Base-by-base conservation (phyloP, 2,797 vertebrate genomes). In the Chaenodraco wilsoni region DNA sequence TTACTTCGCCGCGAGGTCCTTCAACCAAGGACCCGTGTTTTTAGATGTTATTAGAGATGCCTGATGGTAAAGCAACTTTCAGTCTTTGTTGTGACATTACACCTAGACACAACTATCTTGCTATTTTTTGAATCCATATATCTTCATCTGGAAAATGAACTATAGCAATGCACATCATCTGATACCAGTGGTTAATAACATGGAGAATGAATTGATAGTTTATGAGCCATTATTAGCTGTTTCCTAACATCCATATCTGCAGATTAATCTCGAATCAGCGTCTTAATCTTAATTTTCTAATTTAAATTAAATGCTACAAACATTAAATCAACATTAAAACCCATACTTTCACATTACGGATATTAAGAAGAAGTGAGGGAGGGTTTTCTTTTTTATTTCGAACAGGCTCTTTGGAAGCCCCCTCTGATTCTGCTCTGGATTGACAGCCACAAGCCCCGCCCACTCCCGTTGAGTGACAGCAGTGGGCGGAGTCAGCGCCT, bases 1-100 rank as follows among this genome's bases (percentile, higher is more conserved):
- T 92, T 90, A 84, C 79, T 27, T 78, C 54, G 46, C 16, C 2
- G 45, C 3, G 48, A 74, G 91, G 93, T 91, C 94, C 89, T 87
- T 77, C 72, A 0, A 12, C 3, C 3, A 31, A 90, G 89, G 93
- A 92, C 93, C 94, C 72, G 12, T 4, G 5, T 6, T 72, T 57
- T 23, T 43, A 10, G 70, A 16, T 69, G 71, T 14, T 81, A 57
- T 11, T 4, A 7, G 1, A 0, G 44, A 57, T 77, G 89, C 93
- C 93, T 81, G 78, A 31, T 64, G 4, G 9, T 31, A 3, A 15
- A 9, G 8, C 4, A 8, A 17, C 7, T 15, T 33, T 27, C 5
- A 57, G 4, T 4, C 19, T 0, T 27, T 17, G 23, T 51, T 6
- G 9, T 9, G 13, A 41, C 3, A 37, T 37, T 9, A 37, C 9